phyloP scores from a whole-genome alignment of 1,140 invertebrate species.

The Bemisia tabaci region DNA sequence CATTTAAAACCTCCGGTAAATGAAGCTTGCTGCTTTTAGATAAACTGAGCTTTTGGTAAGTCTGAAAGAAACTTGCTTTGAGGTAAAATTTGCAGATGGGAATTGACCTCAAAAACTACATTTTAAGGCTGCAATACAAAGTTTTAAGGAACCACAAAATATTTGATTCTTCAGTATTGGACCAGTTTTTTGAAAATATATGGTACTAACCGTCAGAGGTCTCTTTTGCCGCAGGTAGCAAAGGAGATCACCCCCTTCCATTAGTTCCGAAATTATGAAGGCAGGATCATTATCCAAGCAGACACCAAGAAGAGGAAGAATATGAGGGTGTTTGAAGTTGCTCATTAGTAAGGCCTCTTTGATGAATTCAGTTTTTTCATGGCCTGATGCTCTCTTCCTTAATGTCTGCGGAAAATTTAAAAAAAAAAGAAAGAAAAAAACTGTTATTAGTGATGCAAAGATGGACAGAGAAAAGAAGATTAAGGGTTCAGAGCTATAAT shows the following conservation, averaged over 20 bases:
- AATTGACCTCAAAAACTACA: too few species aligned
- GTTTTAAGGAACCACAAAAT: too few species aligned
- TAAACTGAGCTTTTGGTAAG: too few species aligned
- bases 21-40: too few species aligned
- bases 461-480: too few species aligned
- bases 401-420: slow-evolving; percentile 49
- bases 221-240: slow-evolving; percentile 72
- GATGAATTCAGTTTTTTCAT: slow-evolving; percentile 85
- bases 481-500: not conserved
- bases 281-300: slow-evolving; percentile 87
- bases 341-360: slow-evolving; percentile 96
- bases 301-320: slow-evolving; percentile 80
- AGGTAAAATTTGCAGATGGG: too few species aligned
- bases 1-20: too few species aligned
- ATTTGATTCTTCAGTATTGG: too few species aligned
- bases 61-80: too few species aligned
- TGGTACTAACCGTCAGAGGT: slow-evolving; percentile 42
- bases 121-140: too few species aligned
- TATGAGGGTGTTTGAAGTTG: slow-evolving; percentile 92
- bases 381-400: slow-evolving; percentile 76
- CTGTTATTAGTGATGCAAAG: too few species aligned
- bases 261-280: slow-evolving; percentile 88
- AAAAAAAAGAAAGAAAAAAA: slow-evolving; percentile 23
- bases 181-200: too few species aligned
- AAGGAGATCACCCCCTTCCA: slow-evolving; percentile 90